phyloP scores from a whole-genome alignment of 2,113 vertebrate species.

The Fukomys damarensis region DNA sequence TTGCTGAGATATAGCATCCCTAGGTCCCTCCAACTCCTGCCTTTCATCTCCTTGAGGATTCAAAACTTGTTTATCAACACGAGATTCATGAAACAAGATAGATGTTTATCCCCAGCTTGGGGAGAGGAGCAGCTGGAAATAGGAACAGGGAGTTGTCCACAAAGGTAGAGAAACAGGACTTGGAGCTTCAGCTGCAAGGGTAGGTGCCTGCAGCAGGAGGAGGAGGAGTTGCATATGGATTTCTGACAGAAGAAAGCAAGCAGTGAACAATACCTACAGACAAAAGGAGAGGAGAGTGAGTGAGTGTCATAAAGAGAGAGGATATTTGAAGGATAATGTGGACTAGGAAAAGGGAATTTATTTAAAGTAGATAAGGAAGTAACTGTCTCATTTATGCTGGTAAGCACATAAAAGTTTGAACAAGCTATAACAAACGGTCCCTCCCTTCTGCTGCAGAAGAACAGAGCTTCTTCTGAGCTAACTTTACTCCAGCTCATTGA shows the following conservation, averaged over 20 bases:
- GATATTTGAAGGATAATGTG: accelerated
- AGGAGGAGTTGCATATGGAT: accelerated
- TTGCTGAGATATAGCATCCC: not conserved
- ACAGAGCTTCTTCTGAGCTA: not conserved
- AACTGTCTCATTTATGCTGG: too few species aligned
- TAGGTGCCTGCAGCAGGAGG: not conserved
- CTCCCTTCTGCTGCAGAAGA: not conserved
- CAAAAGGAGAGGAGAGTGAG: not conserved
- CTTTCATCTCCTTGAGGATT: not conserved
- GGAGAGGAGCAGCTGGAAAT: not conserved
- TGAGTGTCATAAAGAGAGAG: not conserved
- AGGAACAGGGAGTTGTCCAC: not conserved
- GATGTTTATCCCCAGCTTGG: accelerated
- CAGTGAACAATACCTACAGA: accelerated
- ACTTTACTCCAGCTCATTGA: accelerated
- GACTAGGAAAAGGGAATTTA: not conserved
- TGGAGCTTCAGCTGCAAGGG: not conserved
- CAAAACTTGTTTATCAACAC: not conserved
- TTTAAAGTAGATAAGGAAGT: not conserved
- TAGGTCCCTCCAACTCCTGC: not conserved
- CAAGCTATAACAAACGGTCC: not conserved
- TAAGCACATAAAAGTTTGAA: not conserved
- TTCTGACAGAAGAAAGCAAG: not conserved
- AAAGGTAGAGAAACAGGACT: not conserved
- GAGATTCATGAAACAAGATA: not conserved